These are phyloP conservation scores for Tetrao urogallus DNA, from an alignment of 2,113 vertebrate species.

Conservation along the genomic window DNA sequence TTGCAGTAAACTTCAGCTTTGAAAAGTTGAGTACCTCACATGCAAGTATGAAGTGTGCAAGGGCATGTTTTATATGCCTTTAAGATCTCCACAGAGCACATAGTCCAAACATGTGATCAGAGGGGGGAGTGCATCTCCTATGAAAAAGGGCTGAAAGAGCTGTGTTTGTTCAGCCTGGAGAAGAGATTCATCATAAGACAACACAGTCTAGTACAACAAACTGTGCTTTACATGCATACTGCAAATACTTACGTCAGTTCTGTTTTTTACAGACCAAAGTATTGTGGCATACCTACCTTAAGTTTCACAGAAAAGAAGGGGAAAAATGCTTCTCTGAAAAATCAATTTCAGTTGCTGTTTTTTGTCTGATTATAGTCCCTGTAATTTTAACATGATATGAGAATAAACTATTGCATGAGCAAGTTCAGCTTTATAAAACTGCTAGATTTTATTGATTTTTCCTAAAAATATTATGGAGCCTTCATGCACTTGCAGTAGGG, in stretches of 20 bases:
- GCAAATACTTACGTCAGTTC: background rate
- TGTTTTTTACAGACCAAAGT: background rate
- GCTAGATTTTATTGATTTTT: background rate
- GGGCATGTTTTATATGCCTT: background rate
- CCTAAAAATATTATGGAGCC: background rate
- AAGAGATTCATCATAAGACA: background rate
- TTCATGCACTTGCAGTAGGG: background rate
- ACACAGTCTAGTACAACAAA: background rate
- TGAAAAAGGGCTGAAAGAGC: no score
- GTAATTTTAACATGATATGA: background rate
- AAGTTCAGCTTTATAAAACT: background rate
- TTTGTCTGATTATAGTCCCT: background rate
- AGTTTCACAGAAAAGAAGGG: background rate
- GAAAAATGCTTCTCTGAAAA: background rate
- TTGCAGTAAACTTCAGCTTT: background rate
- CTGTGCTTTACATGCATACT: background rate
- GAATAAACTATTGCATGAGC: background rate
- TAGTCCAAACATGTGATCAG: background rate
- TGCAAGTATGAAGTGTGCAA: background rate
- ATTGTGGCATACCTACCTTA: background rate
- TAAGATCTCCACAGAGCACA: background rate
- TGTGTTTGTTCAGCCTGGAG: no score
- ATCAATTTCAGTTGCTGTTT: background rate
- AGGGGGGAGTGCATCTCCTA: no score
- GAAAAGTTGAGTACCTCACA: background rate